Evolutionary conservation across 2,888 invertebrate species (phyloP), one percentile per base, ranked within the genome.

Genomic region (Caradrina kadenii): DNA sequence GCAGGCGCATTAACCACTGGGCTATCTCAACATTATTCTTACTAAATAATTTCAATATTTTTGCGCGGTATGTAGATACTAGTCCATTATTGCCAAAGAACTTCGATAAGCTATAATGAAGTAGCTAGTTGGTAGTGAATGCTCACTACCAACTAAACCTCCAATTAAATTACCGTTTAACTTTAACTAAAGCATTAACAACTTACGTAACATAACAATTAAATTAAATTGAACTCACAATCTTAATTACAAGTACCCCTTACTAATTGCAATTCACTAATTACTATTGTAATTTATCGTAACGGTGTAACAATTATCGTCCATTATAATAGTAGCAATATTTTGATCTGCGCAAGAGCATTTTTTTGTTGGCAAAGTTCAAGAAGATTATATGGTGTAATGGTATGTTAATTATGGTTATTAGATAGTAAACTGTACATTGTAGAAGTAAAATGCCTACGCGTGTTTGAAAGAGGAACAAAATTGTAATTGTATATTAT

Each of bases 211-310:
- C 73, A 71, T 17, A 35, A 66, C 61, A 69, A 72, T 77, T 79
- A 73, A 79, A 85, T 80, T 73, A 83, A 66, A 79, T 70, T 49
- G 64, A 49, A 69, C 76, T 58, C 59, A 56, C 59, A 63, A 56
- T 39, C 60, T 45, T 79, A 85, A 85, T 83, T 79, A 83, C 60
- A 58, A 45, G 60, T 70, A 63, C 64, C 56, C 56, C 53, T 6
- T 59, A 55, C 56, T 69, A 65, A 81, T 80, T 82, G 78, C 63
- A 78, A 79, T 77, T 79, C 73, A 81, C 72, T 81, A 82, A 84
- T 84, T 82, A 75, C 80, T 8, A 73, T 59, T 75, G 69, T 77
- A 81, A 77, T 69, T 69, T 71, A 74, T 78, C 22, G 63, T 85
- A 85, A 82, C 85, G 78, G 84, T 74, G 45, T 63, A 59, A 74